Evolutionary conservation across 2,888 invertebrate genomes (phyloP).

Genomic region (Drosophila flavopinicola): DNA sequence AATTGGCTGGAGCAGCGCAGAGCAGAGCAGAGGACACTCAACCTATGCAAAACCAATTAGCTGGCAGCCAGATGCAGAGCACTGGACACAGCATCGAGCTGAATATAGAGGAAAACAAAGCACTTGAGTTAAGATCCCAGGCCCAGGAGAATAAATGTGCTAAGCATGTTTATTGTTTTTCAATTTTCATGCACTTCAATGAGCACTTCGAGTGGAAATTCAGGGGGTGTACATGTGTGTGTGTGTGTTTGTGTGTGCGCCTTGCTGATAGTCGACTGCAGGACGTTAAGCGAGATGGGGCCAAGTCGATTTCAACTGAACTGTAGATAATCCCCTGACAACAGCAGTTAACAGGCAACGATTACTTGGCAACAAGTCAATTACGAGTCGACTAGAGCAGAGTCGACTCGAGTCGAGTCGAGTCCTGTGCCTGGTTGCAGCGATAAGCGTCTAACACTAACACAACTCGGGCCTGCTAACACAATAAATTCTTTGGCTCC

Average conservation of each 20-base stretch:
- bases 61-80: slow-evolving; percentile 25
- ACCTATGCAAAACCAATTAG: slow-evolving; percentile 68
- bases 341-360: slow-evolving; percentile 81
- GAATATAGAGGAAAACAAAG: slow-evolving; percentile 47
- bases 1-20: slow-evolving; percentile 25
- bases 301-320: slow-evolving; percentile 73
- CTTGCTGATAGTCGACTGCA: slow-evolving; percentile 24
- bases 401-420: slow-evolving; percentile 11
- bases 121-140: slow-evolving; percentile 46
- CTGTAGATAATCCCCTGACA: slow-evolving; percentile 81
- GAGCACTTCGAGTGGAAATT: slow-evolving; percentile 41
- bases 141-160: slow-evolving; percentile 22
- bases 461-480: slow-evolving; percentile 54
- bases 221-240: not conserved
- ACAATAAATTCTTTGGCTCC: slow-evolving; percentile 68
- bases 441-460: slow-evolving; percentile 64
- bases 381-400: slow-evolving; percentile 51
- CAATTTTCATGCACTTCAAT: slow-evolving; percentile 72
- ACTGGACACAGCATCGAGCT: no score
- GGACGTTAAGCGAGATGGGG: slow-evolving; percentile 12
- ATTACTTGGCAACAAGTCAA: slow-evolving; percentile 81
- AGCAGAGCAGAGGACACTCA: no score
- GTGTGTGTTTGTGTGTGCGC: slow-evolving; percentile 12
- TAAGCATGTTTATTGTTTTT: slow-evolving; percentile 78
- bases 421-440: slow-evolving; percentile 56